phyloP scores from a whole-genome alignment of 2,888 invertebrate genomes.

The Tachystola acroxantha region DNA sequence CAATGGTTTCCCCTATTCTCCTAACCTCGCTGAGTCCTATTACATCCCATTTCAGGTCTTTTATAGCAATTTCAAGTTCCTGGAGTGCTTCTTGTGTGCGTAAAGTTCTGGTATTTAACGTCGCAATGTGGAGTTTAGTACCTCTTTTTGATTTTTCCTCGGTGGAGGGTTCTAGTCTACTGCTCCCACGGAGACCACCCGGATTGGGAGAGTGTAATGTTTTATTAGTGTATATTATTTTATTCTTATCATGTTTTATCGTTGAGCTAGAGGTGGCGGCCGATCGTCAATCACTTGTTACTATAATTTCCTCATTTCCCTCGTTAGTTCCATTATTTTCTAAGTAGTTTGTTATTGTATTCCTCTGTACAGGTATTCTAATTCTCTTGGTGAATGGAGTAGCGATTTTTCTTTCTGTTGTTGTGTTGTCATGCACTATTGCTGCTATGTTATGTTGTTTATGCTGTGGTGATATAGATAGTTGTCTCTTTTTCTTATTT shows the following conservation, averaged over 20 bases:
- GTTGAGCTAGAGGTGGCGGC: not conserved
- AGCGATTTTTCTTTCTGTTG: not conserved
- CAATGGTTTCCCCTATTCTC: constrained; percentile 16
- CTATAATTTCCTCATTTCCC: not conserved
- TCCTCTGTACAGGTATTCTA: not conserved
- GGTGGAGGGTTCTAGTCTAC: not conserved
- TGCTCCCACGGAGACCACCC: no score
- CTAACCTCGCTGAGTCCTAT: constrained; percentile 18
- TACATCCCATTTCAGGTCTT: constrained; percentile 17
- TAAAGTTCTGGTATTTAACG: not conserved
- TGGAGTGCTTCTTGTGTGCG: no score
- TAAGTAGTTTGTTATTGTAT: not conserved
- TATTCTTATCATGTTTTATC: not conserved
- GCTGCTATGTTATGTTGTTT: no score
- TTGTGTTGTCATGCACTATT: not conserved
- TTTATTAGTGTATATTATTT: no score
- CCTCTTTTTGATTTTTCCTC: not conserved
- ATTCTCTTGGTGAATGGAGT: not conserved
- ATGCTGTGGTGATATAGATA: not conserved
- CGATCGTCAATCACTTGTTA: not conserved
- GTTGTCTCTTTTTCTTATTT: not conserved
- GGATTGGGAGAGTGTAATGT: no score
- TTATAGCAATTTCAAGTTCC: constrained; percentile 10
- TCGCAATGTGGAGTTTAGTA: not conserved
- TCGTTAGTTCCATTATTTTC: not conserved